Evolutionary conservation across 1,140 invertebrate genomes (phyloP).

Genomic region (Calephelis virginiensis): DNA sequence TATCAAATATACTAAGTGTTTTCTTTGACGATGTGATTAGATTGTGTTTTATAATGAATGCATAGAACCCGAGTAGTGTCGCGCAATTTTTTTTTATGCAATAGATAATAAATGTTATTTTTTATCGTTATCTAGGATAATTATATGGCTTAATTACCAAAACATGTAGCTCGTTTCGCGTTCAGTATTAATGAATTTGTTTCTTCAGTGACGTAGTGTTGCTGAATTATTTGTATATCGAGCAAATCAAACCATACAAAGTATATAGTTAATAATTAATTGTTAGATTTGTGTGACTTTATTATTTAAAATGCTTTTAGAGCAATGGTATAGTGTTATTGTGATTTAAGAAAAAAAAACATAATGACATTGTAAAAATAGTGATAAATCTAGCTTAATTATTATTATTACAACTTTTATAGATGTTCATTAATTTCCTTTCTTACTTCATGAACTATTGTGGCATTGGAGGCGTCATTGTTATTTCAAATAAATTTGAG

Average conservation of each 20-base stretch:
- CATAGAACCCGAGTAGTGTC: slow-evolving; percentile 65
- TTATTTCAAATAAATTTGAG: slow-evolving; percentile 78
- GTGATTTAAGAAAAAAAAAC: slow-evolving; percentile 72
- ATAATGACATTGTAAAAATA: slow-evolving; percentile 79
- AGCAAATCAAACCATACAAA: slow-evolving; percentile 75
- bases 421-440: slow-evolving; percentile 77
- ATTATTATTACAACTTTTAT: slow-evolving; percentile 78
- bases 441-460: slow-evolving; percentile 77
- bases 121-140: slow-evolving; percentile 67
- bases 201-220: slow-evolving; percentile 54
- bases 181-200: slow-evolving; percentile 74
- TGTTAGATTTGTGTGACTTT: slow-evolving; percentile 78
- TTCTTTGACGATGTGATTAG: slow-evolving; percentile 64
- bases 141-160: slow-evolving; percentile 74
- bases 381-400: slow-evolving; percentile 77
- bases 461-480: slow-evolving; percentile 77
- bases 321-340: slow-evolving; percentile 75
- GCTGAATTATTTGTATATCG: slow-evolving; percentile 74
- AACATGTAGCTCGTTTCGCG: slow-evolving; percentile 65
- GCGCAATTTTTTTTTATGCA: slow-evolving; percentile 63
- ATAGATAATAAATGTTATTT: slow-evolving; percentile 58
- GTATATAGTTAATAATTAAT: slow-evolving; percentile 78
- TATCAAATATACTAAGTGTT: slow-evolving; percentile 75
- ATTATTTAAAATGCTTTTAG: slow-evolving; percentile 77
- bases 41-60: slow-evolving; percentile 49